A percentile compares a stretch with the other conserved stretches of the same genome.
phyloP scores from a whole-genome alignment of 2,888 invertebrate genomes.

The Halictus ligatus region DNA sequence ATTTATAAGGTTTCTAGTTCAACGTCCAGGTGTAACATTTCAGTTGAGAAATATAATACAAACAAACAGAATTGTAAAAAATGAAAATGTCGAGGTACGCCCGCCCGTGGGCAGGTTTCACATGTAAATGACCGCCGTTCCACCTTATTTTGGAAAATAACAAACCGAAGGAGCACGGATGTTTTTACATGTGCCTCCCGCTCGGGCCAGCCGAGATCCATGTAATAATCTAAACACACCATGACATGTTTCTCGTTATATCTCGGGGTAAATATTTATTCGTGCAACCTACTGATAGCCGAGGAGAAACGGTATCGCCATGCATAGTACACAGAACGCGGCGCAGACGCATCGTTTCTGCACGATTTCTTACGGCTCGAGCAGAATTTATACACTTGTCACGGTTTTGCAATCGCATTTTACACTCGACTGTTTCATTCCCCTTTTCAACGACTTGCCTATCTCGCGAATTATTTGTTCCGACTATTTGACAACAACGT shows the following conservation, averaged over 20 bases:
- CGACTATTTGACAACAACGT: background rate
- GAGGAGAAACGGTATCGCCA: conserved; percentile 23
- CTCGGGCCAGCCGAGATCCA: conserved; percentile 13
- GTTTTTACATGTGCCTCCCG: conserved; percentile 14
- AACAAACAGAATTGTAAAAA: background rate
- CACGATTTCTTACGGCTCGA: conserved; percentile 1
- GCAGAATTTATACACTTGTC: background rate
- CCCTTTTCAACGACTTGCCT: background rate
- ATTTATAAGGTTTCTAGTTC: no score
- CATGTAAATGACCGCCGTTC: background rate
- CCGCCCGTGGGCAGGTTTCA: background rate
- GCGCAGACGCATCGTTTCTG: conserved; percentile 22
- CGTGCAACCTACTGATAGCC: conserved; percentile 39
- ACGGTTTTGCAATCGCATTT: background rate
- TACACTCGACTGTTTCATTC: background rate
- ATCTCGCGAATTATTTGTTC: background rate
- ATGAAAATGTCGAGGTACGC: background rate
- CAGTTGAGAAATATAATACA: background rate
- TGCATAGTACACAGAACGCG: background rate
- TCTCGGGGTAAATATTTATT: conserved; percentile 54
- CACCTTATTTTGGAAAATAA: background rate
- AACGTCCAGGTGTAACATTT: background rate
- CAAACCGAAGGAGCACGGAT: background rate
- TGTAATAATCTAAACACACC: conserved; percentile 43
- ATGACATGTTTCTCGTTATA: conserved; percentile 28